Evolutionary conservation across 2,888 invertebrate species (phyloP).

Genomic region (Oscheius sp.): DNA sequence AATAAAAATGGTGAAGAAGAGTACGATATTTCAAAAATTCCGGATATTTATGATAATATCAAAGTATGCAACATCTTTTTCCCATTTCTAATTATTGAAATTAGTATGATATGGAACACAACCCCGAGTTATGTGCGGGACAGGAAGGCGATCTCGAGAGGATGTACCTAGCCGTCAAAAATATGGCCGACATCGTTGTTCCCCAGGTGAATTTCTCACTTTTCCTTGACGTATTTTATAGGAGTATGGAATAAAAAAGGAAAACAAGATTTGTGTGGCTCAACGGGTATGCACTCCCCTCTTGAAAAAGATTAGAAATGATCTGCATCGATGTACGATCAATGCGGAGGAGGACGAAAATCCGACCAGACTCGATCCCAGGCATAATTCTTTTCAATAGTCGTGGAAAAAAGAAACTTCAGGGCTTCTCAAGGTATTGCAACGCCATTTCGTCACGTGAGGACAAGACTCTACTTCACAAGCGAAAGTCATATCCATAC

Average conservation of each 20-base stretch:
- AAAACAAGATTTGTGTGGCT: constrained; percentile 94
- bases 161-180: constrained; percentile 90
- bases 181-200: constrained; percentile 97
- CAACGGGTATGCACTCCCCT: constrained; percentile 97
- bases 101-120: constrained; percentile 88
- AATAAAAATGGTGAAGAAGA: constrained; percentile 77
- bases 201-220: constrained; percentile 81
- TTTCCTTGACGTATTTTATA: constrained; percentile 73
- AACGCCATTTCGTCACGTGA: constrained; percentile 95
- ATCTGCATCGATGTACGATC: constrained; percentile 80
- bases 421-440: constrained; percentile 84
- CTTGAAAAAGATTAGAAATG: constrained; percentile 81
- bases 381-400: too few relatives aligned
- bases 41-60: constrained; percentile 99
- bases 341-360: constrained; percentile 88
- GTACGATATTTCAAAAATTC: constrained; percentile 98
- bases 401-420: too few relatives aligned
- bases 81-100: constrained; percentile 83
- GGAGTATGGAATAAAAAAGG: constrained; percentile 94
- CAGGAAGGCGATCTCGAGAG: constrained; percentile 77
- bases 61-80: constrained; percentile 83
- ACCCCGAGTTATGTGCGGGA: constrained; percentile 81
- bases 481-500: constrained; percentile 99
- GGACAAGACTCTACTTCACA: constrained; percentile 98
- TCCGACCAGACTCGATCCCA: constrained; percentile 92